Evolutionary conservation across 2,888 invertebrate genomes (phyloP).

Genomic region (Tipula vernalis): DNA sequence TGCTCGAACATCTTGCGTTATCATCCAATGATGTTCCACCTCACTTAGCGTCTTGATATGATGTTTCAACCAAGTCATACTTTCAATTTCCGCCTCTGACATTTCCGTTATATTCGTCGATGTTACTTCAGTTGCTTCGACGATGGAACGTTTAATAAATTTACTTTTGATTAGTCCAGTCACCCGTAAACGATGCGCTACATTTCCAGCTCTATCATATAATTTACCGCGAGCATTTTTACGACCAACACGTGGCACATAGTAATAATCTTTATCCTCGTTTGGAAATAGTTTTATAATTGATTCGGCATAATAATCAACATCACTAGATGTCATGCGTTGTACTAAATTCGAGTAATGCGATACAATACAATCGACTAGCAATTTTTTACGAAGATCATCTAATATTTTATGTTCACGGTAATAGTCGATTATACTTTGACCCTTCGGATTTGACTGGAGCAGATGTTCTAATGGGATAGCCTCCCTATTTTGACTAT

Average conservation of each 20-base stretch:
- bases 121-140: neutral
- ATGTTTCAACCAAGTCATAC: neutral
- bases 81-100: neutral
- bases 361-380: neutral
- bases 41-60: neutral
- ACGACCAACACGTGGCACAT: neutral
- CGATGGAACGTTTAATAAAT: neutral
- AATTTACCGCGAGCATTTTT: neutral
- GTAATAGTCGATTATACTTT: neutral
- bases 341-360: neutral
- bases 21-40: neutral
- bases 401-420: neutral
- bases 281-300: neutral
- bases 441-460: neutral
- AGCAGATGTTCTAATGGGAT: neutral
- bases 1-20: neutral
- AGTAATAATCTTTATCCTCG: neutral
- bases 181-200: neutral
- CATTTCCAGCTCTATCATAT: neutral
- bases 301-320: neutral
- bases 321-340: neutral
- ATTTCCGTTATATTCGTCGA: neutral
- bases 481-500: neutral
- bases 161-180: neutral
- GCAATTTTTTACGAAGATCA: neutral